Base-by-base conservation (phyloP, 2,797 vertebrate species). In the Pangasius larnaudii region DNA sequence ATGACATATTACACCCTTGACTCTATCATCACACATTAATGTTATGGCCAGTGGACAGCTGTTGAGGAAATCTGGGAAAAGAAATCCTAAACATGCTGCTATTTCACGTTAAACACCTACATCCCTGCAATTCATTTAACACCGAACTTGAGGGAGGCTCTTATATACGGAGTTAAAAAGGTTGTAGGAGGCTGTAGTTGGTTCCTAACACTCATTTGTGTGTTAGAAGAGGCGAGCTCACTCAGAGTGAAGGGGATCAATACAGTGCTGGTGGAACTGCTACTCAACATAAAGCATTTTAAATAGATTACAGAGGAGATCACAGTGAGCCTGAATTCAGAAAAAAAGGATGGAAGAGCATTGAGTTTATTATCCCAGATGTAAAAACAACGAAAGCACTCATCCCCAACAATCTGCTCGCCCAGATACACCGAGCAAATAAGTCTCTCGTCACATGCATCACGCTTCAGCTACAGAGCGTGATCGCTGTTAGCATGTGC, bases 261-360 rank as follows among this genome's bases (percentile, higher is more conserved):
- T 96, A 91, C 80, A 5, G 81, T 49, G 77, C 91, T 88, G 90
- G 92, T 94, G 92, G 93, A 95, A 93, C 94, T 92, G 92, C 89
- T 94, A 93, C 93, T 95, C 93, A 95, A 93, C 93, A 94, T 94
- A 94, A 93, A 91, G 92, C 91, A 91, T 94, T 92, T 92, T 93
- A 95, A 96, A 92, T 89, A 94, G 94, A 95, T 96, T 95, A 95
- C 89, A 89, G 91, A 92, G 92, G 82, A 86, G 93, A 93, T 94
- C 92, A 91, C 56, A 59, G 84, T 88, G 88, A 46, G 51, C 46
- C 75, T 63, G 88, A 59, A 89, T 91, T 93, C 90, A 7, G 59
- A 7, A 10, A 19, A 80, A 82, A 63, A 27, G 71, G 89, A 78
- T 24, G 88, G 89, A 90, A 90, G 90, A 91, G 83, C 91, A 89